A percentile compares a stretch with the other conserved stretches of the same genome.
These are phyloP conservation scores for Oscheius sp. DNA, from an alignment of 2,888 invertebrate species.

Conservation along the genomic window DNA sequence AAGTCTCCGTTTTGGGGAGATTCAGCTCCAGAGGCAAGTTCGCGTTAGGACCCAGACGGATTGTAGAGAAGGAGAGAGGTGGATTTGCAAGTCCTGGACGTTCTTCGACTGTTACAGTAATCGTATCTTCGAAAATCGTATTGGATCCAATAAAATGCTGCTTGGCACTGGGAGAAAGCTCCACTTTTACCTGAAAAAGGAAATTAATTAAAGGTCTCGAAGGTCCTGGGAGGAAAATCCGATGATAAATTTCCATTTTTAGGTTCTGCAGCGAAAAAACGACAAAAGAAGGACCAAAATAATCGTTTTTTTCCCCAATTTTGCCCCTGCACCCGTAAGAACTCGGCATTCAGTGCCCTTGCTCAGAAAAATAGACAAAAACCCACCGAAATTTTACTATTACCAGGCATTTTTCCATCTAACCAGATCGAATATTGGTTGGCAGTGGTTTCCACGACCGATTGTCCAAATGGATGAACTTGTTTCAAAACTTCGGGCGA, in stretches of 20 bases:
- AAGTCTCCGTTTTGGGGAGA: constrained; percentile 38
- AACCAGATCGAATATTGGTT: constrained; percentile 58
- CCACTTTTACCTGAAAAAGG: constrained; percentile 34
- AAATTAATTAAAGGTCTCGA: neutral
- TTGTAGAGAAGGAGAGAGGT: constrained; percentile 26
- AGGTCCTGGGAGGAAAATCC: too few relatives aligned
- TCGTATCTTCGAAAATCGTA: constrained; percentile 43
- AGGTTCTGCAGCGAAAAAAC: too few relatives aligned
- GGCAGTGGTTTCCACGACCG: constrained; percentile 39
- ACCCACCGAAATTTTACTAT: constrained; percentile 43
- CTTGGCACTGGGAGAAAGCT: constrained; percentile 42
- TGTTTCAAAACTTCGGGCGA: constrained; percentile 42
- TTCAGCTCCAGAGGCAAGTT: constrained; percentile 43
- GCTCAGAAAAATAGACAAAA: neutral
- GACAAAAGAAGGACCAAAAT: too few relatives aligned
- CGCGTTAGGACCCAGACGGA: constrained; percentile 56
- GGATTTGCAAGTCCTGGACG: constrained; percentile 34
- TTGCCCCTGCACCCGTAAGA: neutral
- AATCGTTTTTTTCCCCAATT: too few relatives aligned
- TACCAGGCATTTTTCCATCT: constrained; percentile 43
- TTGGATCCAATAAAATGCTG: constrained; percentile 45
- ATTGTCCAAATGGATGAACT: constrained; percentile 47
- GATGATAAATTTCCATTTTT: too few relatives aligned
- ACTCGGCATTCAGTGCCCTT: too few relatives aligned
- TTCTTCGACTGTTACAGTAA: constrained; percentile 53